Base-by-base conservation (phyloP, 2,888 invertebrate species). In the Hypomecis atomaria region DNA sequence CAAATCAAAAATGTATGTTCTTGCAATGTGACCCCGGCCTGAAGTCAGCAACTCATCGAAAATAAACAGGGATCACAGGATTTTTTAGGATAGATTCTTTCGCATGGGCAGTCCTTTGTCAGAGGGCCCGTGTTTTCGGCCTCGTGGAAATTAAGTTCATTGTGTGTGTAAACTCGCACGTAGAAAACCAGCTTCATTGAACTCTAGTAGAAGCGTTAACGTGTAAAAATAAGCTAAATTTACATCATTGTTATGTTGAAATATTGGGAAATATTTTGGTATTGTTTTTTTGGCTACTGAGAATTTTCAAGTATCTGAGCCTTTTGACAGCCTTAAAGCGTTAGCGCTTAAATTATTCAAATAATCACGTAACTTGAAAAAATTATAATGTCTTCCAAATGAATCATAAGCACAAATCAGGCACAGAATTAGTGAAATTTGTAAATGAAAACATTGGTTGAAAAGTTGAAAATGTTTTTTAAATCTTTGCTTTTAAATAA, bases 61-160 rank as follows among this genome's bases (percentile, higher is more conserved):
- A 87, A 87, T 88, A 86, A 84, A 86, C 85, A 82, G 77, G 74
- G 81, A 82, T 83, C 81, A 78, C 55, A 75, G 73, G 75, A 79
- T 78, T 77, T 82, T 82, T 81, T 81, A 78, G 72, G 67, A 72
- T 73, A 72, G 78, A 83, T 83, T 82, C 69, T 84, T 85, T 77
- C 80, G 76, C 76, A 69, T 76, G 81, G 76, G 71, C 73, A 75
- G 80, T 75, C 75, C 78, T 76, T 71, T 73, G 48, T 45, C 56
- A 52, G 42, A n/a, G 60, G 45, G 47, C 54, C 37, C 44, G 54
- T 50, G 55, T 60, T 53, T 65, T 67, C 55, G 61, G 64, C 66
- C 59, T 42, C 54, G 45, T 50, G 40, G 43, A 63, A 49, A 61
- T 55, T 66, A 45, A 44, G 58, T 52, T 56, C 54, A 55, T 64